Conservation (phyloP, 2,113 vertebrate genomes). For the Macquaria ambigua region DNA sequence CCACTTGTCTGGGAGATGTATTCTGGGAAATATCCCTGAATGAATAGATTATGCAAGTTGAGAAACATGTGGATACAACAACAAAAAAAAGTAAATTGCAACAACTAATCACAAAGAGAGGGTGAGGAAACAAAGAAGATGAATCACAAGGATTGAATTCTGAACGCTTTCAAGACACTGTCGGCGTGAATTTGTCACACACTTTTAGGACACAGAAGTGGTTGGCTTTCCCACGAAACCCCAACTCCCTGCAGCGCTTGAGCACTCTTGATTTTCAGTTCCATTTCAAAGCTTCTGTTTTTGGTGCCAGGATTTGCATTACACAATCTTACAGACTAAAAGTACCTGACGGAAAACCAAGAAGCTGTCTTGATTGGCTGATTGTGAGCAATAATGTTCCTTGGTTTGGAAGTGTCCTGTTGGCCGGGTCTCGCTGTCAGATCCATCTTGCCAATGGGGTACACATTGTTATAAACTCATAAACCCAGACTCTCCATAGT, state of each 20-base stretch:
- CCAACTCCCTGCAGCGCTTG: constrained; percentile 7
- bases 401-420: constrained; percentile 19
- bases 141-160: constrained; percentile 6
- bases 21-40: constrained; percentile 3
- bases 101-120: constrained; percentile 15
- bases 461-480: neutral
- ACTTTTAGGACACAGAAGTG: neutral
- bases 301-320: constrained; percentile 40
- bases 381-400: constrained; percentile 6
- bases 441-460: neutral
- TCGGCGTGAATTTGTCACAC: constrained; percentile 25
- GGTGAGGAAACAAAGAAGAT: neutral
- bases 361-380: constrained; percentile 40
- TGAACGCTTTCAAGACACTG: neutral
- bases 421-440: constrained; percentile 3
- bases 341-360: constrained; percentile 59
- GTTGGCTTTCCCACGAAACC: constrained; percentile 32
- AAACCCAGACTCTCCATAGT: neutral
- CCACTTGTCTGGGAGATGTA: neutral
- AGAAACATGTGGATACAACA: constrained; percentile 3
- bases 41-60: constrained; percentile 1
- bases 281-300: constrained; percentile 48
- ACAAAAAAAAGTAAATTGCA: neutral
- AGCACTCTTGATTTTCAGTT: constrained; percentile 19
- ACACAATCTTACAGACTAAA: constrained; percentile 38